A percentile compares a stretch with the other conserved stretches of the same genome.
Evolutionary conservation across 2,113 vertebrate genomes (phyloP).

Genomic region (Thymallus thymallus): DNA sequence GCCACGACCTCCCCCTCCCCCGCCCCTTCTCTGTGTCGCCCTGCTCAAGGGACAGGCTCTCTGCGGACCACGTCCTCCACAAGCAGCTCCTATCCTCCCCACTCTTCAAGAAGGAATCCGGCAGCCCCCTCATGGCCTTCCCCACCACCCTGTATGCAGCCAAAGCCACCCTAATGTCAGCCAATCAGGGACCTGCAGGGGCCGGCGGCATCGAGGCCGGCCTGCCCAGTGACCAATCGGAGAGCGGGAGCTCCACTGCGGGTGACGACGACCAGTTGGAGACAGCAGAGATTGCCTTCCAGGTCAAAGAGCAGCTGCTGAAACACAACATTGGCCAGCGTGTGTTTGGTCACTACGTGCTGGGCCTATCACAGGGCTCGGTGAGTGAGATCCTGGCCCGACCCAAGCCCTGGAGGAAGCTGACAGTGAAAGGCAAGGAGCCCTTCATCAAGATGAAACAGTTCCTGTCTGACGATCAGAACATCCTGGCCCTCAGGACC

Average conservation of each 20-base stretch:
- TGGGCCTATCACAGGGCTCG: conserved; percentile 95
- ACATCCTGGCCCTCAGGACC: conserved; percentile 94
- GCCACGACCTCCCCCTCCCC: conserved; percentile 68
- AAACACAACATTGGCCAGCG: conserved; percentile 98
- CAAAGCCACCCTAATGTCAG: conserved; percentile 76
- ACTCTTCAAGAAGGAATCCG: conserved; percentile 82
- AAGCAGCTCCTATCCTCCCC: conserved; percentile 80
- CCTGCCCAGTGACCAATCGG: conserved; percentile 77
- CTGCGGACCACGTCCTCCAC: conserved; percentile 77
- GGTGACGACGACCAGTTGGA: conserved; percentile 91
- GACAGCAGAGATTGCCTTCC: conserved; percentile 94
- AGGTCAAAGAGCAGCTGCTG: conserved; percentile 97
- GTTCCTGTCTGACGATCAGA: conserved; percentile 97
- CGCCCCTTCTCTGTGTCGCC: conserved; percentile 84
- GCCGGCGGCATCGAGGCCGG: conserved; percentile 63
- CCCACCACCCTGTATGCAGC: conserved; percentile 81
- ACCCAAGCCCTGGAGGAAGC: conserved; percentile 98
- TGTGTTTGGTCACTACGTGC: conserved; percentile 95
- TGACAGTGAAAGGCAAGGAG: conserved; percentile 98
- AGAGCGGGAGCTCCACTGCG: conserved; percentile 69
- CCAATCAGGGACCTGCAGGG: conserved; percentile 56
- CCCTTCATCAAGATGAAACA: conserved; percentile 99
- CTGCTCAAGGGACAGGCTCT: conserved; percentile 75
- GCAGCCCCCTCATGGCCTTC: conserved; percentile 66
- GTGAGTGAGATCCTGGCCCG: conserved; percentile 97